Conservation (phyloP, 2,888 invertebrate species). For the Acleris literana region DNA sequence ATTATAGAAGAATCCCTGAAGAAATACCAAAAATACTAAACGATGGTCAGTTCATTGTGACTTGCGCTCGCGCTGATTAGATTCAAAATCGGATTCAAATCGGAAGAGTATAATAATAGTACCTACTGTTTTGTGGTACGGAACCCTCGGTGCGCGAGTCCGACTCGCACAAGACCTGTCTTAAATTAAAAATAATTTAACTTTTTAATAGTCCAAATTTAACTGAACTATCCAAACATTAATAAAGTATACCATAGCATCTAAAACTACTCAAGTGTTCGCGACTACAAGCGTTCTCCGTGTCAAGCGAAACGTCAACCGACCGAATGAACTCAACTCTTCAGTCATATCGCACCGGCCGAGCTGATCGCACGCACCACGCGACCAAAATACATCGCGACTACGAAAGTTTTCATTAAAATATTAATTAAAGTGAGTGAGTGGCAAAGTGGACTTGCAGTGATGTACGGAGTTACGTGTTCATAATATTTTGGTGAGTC, state of each 20-base stretch:
- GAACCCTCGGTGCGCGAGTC: no score
- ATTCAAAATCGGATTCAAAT: no score
- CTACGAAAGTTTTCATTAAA: slow-evolving; percentile 12
- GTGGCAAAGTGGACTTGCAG: slow-evolving; percentile 54
- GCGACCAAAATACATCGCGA: slow-evolving; percentile 5
- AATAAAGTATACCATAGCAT: slow-evolving; percentile 15
- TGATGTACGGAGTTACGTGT: slow-evolving; percentile 46
- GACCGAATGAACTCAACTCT: not conserved
- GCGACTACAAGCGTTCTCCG: not conserved
- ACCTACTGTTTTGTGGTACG: no score
- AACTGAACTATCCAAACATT: not conserved
- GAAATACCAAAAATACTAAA: no score
- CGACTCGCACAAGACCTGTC: no score
- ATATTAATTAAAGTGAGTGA: slow-evolving; percentile 54
- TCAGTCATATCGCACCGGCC: slow-evolving; percentile 34
- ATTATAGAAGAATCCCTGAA: no score
- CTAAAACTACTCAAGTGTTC: not conserved
- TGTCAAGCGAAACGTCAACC: no score
- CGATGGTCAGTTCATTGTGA: no score
- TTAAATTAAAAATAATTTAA: no score
- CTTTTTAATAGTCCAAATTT: no score
- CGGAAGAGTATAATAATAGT: no score
- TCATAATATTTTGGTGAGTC: slow-evolving; percentile 53
- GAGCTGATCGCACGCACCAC: slow-evolving; percentile 9
- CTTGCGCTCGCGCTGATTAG: no score